Evolutionary conservation across 2,113 vertebrate species (phyloP), one percentile per base, ranked within the genome.

Genomic region (Antennarius striatus): DNA sequence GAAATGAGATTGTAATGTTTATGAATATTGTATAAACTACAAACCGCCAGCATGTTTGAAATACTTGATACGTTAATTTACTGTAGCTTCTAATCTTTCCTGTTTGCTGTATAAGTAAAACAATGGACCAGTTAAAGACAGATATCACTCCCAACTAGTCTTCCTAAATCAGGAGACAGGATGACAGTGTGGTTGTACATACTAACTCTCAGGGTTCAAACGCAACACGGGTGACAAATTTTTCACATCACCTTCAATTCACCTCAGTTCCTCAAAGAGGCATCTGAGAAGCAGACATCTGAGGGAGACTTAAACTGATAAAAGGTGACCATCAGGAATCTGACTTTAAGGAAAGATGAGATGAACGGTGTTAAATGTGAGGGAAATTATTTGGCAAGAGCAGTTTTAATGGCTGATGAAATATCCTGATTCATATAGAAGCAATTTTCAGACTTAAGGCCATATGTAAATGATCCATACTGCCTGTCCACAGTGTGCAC

Each of bases 1-100:
- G 48, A 15, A 72, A 64, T 54, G 55, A 67, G 81, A 87, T 85
- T 80, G 63, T 63, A 57, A 75, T 78, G 55, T 75, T 77, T 80
- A 68, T 60, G 71, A 71, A 75, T 65, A 42, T 75, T 72, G 76
- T 55, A 72, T 65, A 60, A 75, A 79, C 69, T 72, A 71, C 62
- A 81, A 76, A 76, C 54, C 29, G 32, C 32, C 58, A 71, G 59
- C n/a, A 56, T 67, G 13, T 53, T 72, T 51, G 4, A 48, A 46
- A 40, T 68, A 58, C 12, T 29, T 65, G 62, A 73, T 76, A 3
- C 4, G n/a, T 48, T 62, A 7, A 43, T 17, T 17, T n/a, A 17
- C 42, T 56, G 30, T 10, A 42, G 16, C 16, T n/a, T 17, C 30
- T 67, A 60, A 71, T 56, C 45, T 12, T 29, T 14, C 12, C 22